Percentiles rank a stretch among this genome's conserved stretches.
Conservation (phyloP, 2,113 vertebrate genomes). For the Mugil cephalus region DNA sequence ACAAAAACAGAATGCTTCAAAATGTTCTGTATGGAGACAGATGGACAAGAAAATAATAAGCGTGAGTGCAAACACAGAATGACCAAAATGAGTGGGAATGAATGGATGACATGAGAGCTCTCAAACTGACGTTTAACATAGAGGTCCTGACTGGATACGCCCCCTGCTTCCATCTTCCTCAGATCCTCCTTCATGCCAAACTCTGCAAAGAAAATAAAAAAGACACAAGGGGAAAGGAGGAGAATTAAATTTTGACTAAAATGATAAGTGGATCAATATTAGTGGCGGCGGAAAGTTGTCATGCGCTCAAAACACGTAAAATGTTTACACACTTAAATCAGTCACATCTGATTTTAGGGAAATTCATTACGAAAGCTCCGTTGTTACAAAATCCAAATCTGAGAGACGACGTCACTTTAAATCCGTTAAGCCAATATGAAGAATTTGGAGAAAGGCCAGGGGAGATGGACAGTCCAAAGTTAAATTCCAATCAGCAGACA, state of each 20-base stretch:
- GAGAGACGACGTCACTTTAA: neutral
- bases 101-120: neutral
- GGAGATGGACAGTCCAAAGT: neutral
- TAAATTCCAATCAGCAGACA: neutral
- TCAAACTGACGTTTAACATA: constrained; percentile 95
- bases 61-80: neutral
- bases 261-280: too few relatives aligned
- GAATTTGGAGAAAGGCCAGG: neutral
- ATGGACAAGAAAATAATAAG: neutral
- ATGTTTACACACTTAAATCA: neutral
- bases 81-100: neutral
- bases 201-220: constrained; percentile 85
- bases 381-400: neutral
- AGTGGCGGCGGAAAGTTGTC: too few relatives aligned
- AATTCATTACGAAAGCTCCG: neutral
- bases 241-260: too few relatives aligned
- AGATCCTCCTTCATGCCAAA: constrained; percentile 94
- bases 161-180: constrained; percentile 91
- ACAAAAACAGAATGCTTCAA: neutral
- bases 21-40: neutral
- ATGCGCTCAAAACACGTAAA: too few relatives aligned
- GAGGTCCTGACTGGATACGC: constrained; percentile 91
- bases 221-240: too few relatives aligned
- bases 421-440: constrained; percentile 2
- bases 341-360: neutral